Base-by-base conservation (phyloP, 2,888 invertebrate species). In the Cephus sareptanus region DNA sequence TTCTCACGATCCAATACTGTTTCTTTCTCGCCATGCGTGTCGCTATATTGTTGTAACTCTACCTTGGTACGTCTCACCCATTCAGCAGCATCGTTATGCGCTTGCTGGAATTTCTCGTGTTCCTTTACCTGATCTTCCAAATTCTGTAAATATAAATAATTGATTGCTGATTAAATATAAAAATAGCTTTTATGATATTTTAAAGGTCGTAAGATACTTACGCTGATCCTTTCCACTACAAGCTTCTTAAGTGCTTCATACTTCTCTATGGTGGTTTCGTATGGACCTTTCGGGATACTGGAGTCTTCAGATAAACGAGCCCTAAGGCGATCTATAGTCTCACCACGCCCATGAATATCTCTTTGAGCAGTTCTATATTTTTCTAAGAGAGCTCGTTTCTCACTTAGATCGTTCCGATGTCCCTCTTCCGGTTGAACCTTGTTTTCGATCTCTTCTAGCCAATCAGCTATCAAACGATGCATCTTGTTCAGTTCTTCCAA, bases 341-440 rank as follows among this genome's bases (percentile, higher is more conserved):
- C 97, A 77, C 93, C 94, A 84, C 98, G 97, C 0, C 95, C 94
- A 79, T 94, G 94, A 73, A 97, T 95, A 87, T 98, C 98, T 82
- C 97, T 94, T 85, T 96, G 95, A 76, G 97, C 94, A 0, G 95
- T 94, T 88, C 95, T 96, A 91, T 96, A 96, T 91, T 98, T 98
- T 90, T 98, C 98, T 33, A 98, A 90, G 73, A 96, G 95, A 0
- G 97, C 96, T 85, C 97, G 95, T 92, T 98, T 98, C 89, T 98
- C 98, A 76, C 97, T 96, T 2, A 98, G 92, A 89, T 98, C 98
- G 86, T 97, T 96, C 37, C 96, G 93, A 80, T 94, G 94, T 13
- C 94, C 94, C 86, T 96, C 95, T 80, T 95, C 95, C 2, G 95
- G 94, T 87, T 95, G 95, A 11, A 97, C 94, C 90, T 97, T 97